These are phyloP conservation scores for Pseudochromis fuscus DNA, from an alignment of 2,797 vertebrate genomes.

Conservation along the genomic window DNA sequence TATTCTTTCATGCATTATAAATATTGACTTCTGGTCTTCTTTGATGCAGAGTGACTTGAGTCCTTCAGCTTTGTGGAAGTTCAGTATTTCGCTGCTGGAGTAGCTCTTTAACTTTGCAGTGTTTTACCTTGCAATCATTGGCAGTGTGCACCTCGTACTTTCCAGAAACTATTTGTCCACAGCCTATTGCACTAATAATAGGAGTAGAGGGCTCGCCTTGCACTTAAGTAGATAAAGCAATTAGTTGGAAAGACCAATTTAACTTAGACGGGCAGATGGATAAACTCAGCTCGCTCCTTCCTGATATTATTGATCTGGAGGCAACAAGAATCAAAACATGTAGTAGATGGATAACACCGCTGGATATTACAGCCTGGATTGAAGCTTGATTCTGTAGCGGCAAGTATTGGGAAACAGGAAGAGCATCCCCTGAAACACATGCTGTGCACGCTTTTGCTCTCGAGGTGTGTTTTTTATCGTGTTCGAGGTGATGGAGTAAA, in stretches of 20 bases:
- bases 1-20: too few relatives aligned
- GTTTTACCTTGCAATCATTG: not conserved
- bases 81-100: not conserved
- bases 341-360: not conserved
- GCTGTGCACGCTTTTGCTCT: slow-evolving; percentile 20
- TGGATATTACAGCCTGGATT: slow-evolving; percentile 22
- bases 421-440: not conserved
- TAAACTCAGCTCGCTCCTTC: not conserved
- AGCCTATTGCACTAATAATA: not conserved
- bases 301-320: slow-evolving; percentile 18
- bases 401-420: slow-evolving; percentile 19
- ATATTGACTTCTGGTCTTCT: not conserved
- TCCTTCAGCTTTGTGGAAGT: not conserved
- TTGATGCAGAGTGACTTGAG: not conserved
- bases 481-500: slow-evolving; percentile 39
- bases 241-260: slow-evolving; percentile 20
- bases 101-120: not conserved
- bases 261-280: slow-evolving; percentile 3
- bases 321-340: slow-evolving; percentile 11
- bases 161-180: slow-evolving; percentile 2
- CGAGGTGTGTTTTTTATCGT: slow-evolving; percentile 36
- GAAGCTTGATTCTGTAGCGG: slow-evolving; percentile 5
- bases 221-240: not conserved
- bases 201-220: not conserved
- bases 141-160: not conserved